These are phyloP conservation scores for Thera britannica DNA, from an alignment of 2,888 invertebrate genomes.

Conservation along the genomic window DNA sequence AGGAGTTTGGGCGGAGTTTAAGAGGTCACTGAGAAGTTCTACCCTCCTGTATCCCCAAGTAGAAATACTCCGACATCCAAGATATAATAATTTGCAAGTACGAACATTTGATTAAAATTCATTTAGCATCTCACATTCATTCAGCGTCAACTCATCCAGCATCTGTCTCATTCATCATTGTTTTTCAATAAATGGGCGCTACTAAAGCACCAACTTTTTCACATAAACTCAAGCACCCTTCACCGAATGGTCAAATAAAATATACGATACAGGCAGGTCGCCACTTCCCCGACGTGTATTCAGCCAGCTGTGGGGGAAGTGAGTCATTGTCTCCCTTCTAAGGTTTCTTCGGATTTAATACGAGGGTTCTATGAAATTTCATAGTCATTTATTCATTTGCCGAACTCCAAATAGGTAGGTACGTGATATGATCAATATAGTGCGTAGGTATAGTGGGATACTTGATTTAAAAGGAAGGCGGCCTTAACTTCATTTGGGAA, in stretches of 20 bases:
- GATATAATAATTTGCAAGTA: too few relatives aligned
- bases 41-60: too few relatives aligned
- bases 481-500: neutral
- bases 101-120: neutral
- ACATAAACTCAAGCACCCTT: constrained; percentile 12
- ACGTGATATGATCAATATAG: constrained; percentile 22
- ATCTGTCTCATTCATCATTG: neutral
- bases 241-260: constrained; percentile 23
- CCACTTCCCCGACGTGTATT: constrained; percentile 19
- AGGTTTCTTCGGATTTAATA: constrained; percentile 51
- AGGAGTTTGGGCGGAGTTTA: too few relatives aligned
- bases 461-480: neutral
- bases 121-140: too few relatives aligned
- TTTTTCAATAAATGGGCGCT: neutral
- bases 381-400: constrained; percentile 42
- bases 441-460: constrained; percentile 7
- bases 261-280: constrained; percentile 15
- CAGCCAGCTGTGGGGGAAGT: constrained; percentile 23
- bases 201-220: constrained; percentile 4
- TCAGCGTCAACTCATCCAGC: neutral
- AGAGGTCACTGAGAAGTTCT: too few relatives aligned
- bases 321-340: constrained; percentile 27
- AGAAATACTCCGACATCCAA: neutral
- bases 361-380: constrained; percentile 40
- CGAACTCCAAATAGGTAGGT: neutral